Evolutionary conservation across 2,113 vertebrate genomes (phyloP).

Genomic region (Herpetotheres cachinnans): DNA sequence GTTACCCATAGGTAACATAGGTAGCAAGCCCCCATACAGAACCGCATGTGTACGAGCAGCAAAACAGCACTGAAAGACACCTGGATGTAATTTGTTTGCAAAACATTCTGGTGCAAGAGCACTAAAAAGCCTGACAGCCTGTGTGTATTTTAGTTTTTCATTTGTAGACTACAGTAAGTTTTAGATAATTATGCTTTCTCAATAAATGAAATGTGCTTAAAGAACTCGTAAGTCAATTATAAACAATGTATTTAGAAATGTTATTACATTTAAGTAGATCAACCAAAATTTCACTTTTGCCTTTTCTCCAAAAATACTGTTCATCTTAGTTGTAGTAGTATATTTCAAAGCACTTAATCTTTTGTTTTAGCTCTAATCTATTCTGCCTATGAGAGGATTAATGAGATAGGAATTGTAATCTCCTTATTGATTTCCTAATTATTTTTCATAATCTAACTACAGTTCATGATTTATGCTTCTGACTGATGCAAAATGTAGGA

Average conservation of each 20-base stretch:
- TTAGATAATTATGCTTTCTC: not conserved
- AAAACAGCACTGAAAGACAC: not conserved
- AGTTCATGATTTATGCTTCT: constrained; percentile 3
- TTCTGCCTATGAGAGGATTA: constrained; percentile 8
- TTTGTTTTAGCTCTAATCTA: not conserved
- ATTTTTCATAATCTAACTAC: constrained; percentile 29
- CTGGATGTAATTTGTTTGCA: not conserved
- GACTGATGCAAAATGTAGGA: not conserved
- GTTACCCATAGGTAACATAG: too few species aligned
- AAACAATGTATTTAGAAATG: not conserved
- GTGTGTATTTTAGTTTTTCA: not conserved
- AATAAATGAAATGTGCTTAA: not conserved
- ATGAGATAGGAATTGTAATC: constrained; percentile 43
- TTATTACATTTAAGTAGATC: not conserved
- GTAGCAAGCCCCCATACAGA: not conserved
- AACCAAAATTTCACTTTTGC: not conserved
- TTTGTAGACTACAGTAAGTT: not conserved
- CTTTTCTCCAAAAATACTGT: not conserved
- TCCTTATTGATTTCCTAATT: constrained; percentile 49
- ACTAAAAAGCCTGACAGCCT: not conserved
- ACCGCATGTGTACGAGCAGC: not conserved
- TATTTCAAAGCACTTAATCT: not conserved
- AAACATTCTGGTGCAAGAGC: not conserved
- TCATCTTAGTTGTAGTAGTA: not conserved
- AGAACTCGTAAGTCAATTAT: not conserved